A percentile compares a stretch with the other conserved stretches of the same genome.
Conservation (phyloP, 53 echinoderm and acorn worm genomes). For the Henricia sp. region DNA sequence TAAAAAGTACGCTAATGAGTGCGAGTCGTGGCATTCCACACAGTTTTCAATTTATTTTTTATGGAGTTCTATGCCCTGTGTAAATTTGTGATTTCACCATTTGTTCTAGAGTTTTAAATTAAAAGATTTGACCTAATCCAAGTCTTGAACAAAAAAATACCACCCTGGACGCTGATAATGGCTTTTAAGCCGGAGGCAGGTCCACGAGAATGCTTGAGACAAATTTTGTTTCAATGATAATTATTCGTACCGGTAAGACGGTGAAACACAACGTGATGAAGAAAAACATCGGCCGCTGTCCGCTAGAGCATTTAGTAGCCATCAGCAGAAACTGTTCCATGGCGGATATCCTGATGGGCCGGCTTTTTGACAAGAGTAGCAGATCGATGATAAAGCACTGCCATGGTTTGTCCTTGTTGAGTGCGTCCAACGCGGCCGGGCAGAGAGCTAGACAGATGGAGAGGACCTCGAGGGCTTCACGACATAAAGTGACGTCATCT, state of each 20-base stretch:
- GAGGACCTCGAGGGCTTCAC: slow-evolving; percentile 93
- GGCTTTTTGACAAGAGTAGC: slow-evolving; percentile 84
- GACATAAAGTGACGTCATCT: slow-evolving; percentile 86
- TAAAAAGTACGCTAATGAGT: no score
- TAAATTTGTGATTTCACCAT: no score
- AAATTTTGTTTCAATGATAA: no score
- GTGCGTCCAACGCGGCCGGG: slow-evolving; percentile 91
- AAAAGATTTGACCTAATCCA: no score
- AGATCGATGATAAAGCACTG: slow-evolving; percentile 95
- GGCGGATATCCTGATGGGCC: slow-evolving; percentile 88
- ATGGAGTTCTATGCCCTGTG: no score
- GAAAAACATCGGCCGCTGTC: slow-evolving; percentile 80
- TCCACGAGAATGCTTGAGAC: no score
- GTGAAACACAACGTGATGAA: slow-evolving; percentile 97
- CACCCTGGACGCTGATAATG: no score
- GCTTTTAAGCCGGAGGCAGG: no score
- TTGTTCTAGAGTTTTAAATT: no score
- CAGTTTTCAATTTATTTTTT: no score
- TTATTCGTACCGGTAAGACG: slow-evolving; percentile 83
- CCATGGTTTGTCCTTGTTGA: slow-evolving; percentile 99
- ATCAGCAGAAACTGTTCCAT: slow-evolving; percentile 94
- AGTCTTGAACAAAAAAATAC: no score
- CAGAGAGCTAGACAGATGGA: slow-evolving; percentile 92
- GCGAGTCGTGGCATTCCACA: no score
- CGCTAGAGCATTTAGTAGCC: slow-evolving; percentile 95